Evolutionary conservation across 2,797 vertebrate species (phyloP).

Genomic region (Cossypha niveicapilla): DNA sequence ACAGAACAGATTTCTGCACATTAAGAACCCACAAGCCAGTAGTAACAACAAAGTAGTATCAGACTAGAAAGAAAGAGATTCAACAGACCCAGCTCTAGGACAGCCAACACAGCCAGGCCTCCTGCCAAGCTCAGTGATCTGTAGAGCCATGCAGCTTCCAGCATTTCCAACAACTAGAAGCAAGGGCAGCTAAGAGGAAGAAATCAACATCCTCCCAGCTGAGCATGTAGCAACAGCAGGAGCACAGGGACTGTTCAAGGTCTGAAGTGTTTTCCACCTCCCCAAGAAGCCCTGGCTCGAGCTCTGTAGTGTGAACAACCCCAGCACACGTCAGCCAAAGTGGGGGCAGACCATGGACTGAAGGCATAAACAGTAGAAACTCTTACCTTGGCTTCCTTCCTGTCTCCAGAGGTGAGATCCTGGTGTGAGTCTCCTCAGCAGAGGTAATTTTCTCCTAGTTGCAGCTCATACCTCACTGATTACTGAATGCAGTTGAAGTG

Average conservation of each 20-base stretch:
- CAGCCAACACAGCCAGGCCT: background rate
- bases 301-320: background rate
- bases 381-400: background rate
- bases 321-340: background rate
- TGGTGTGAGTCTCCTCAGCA: background rate
- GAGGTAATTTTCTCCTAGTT: background rate
- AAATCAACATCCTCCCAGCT: background rate
- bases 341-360: rapidly evolving
- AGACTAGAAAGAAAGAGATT: background rate
- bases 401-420: rapidly evolving
- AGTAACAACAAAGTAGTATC: background rate
- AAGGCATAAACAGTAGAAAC: background rate
- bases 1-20: background rate
- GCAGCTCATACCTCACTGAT: background rate
- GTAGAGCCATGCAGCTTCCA: background rate
- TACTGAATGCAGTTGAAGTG: background rate
- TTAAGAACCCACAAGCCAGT: background rate
- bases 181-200: background rate
- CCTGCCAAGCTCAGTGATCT: background rate
- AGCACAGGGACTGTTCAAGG: background rate
- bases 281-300: background rate
- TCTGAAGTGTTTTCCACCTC: background rate
- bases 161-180: background rate
- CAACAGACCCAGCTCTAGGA: background rate
- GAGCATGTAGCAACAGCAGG: background rate